Evolutionary conservation across 2,888 invertebrate species (phyloP).

Genomic region (Clunio marinus): DNA sequence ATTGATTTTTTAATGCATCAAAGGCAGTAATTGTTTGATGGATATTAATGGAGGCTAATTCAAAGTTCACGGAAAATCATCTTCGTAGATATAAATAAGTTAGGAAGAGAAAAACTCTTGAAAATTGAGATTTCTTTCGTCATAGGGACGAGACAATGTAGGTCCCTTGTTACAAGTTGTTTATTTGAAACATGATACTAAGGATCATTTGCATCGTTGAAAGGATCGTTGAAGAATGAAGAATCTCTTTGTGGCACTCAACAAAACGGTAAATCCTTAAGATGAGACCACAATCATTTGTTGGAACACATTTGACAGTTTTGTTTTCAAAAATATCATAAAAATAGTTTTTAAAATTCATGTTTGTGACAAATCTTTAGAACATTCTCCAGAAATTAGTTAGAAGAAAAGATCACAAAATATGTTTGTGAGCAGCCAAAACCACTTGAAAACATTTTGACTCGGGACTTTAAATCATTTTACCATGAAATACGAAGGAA

Average conservation of each 20-base stretch:
- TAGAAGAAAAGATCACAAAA: too few relatives aligned
- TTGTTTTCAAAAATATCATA: too few relatives aligned
- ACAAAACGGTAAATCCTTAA: too few relatives aligned
- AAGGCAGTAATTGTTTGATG: not conserved
- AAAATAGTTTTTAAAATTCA: too few relatives aligned
- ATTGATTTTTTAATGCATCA: not conserved
- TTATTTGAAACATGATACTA: not conserved
- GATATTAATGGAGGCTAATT: not conserved
- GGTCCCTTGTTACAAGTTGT: slow-evolving; percentile 6
- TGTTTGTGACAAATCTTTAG: not conserved
- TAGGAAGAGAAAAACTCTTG: not conserved
- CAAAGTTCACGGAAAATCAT: not conserved
- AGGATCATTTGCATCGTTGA: not conserved
- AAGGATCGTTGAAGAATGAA: not conserved
- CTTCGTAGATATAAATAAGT: not conserved
- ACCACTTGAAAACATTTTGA: not conserved
- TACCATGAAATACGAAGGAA: not conserved
- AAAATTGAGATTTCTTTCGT: not conserved
- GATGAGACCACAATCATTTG: too few relatives aligned
- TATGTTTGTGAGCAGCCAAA: too few relatives aligned
- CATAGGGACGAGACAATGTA: not conserved
- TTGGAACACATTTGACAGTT: too few relatives aligned
- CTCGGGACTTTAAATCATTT: slow-evolving; percentile 17
- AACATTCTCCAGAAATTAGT: not conserved
- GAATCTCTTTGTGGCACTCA: not conserved